These are phyloP conservation scores for Coluber constrictor DNA, from an alignment of 2,797 vertebrate genomes.

Conservation along the genomic window DNA sequence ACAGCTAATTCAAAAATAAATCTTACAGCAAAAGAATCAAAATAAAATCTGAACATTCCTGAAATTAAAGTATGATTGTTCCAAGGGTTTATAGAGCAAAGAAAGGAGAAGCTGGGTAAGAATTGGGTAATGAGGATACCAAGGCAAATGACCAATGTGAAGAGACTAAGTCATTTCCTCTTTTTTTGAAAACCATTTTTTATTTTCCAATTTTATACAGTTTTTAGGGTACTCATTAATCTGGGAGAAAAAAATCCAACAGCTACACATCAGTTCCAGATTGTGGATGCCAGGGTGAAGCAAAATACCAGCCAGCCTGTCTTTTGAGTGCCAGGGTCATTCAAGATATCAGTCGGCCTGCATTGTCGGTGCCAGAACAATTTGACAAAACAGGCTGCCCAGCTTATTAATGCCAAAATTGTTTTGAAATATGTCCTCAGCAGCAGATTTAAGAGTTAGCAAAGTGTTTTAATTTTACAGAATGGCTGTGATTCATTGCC, in stretches of 20 bases:
- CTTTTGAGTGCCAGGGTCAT: conserved; percentile 72
- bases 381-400: conserved; percentile 76
- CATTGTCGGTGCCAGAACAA: conserved; percentile 71
- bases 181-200: conserved; percentile 59
- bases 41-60: not conserved
- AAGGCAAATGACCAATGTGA: conserved; percentile 1
- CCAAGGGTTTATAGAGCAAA: not conserved
- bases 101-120: not conserved
- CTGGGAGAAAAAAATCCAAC: conserved; percentile 61
- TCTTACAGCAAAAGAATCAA: not conserved
- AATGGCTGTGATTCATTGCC: conserved; percentile 56
- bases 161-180: conserved; percentile 42
- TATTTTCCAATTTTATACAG: conserved; percentile 63
- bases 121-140: not conserved
- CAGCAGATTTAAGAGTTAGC: conserved; percentile 62
- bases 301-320: conserved; percentile 70
- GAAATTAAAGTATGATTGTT: fast-evolving
- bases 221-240: conserved; percentile 74
- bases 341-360: conserved; percentile 62
- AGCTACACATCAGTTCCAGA: conserved; percentile 70
- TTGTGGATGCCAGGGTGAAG: conserved; percentile 68
- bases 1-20: not conserved
- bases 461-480: conserved; percentile 67
- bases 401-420: conserved; percentile 72
- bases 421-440: conserved; percentile 70